Evolutionary conservation across 2,888 invertebrate species (phyloP).

Genomic region (Thymelicus sylvestris): DNA sequence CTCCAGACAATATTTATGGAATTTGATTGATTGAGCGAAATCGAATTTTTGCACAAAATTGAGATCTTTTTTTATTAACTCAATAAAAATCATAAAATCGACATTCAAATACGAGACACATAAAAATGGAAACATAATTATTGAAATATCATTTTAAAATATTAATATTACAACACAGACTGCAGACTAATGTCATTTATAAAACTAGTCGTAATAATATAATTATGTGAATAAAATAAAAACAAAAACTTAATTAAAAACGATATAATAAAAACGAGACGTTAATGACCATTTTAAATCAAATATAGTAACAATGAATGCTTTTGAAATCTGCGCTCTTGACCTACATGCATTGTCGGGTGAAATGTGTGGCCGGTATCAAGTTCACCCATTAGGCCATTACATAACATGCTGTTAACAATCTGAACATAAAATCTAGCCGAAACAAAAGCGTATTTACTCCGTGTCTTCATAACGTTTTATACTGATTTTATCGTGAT

Average conservation of each 20-base stretch:
- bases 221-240: neutral
- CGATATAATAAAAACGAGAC: neutral
- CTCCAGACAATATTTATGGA: slow-evolving; percentile 2
- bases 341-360: slow-evolving; percentile 16
- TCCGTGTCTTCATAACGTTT: neutral
- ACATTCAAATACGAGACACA: too few relatives aligned
- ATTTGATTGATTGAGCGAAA: neutral
- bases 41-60: neutral
- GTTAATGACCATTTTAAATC: slow-evolving; percentile 8
- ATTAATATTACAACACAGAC: too few relatives aligned
- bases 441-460: neutral
- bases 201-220: neutral
- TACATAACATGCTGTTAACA: slow-evolving; percentile 1
- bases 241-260: neutral
- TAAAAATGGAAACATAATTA: too few relatives aligned
- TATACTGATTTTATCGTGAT: slow-evolving; percentile 1
- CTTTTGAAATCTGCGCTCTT: slow-evolving; percentile 15
- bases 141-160: too few relatives aligned
- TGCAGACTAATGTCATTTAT: too few relatives aligned
- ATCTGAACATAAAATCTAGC: neutral
- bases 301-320: slow-evolving; percentile 2
- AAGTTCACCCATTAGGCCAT: slow-evolving; percentile 15
- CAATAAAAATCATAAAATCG: too few relatives aligned
- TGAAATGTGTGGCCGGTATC: slow-evolving; percentile 25
- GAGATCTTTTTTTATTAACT: too few relatives aligned